A percentile compares a stretch with the other conserved stretches of the same genome.
These are phyloP conservation scores for Clivina fossor DNA, from an alignment of 2,888 invertebrate species.

Conservation along the genomic window DNA sequence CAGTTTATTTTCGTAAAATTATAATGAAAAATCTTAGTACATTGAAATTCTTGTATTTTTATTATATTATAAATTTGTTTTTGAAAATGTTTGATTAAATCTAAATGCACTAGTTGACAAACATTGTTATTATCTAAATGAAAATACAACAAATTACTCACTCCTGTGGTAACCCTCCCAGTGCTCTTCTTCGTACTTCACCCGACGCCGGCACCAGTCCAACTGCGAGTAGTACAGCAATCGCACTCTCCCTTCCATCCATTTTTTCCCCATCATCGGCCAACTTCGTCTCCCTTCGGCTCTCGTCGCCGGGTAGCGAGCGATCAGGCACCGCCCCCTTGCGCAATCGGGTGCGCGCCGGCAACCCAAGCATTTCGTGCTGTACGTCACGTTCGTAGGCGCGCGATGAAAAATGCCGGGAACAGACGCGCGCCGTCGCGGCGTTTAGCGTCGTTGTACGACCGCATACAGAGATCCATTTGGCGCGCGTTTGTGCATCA, in stretches of 20 bases:
- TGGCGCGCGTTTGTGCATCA: conserved; percentile 55
- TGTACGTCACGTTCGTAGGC: conserved; percentile 61
- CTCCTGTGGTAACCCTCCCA: conserved; percentile 52
- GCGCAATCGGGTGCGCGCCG: conserved; percentile 56
- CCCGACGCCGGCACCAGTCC: conserved; percentile 56
- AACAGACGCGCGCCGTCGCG: conserved; percentile 59
- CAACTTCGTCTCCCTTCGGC: conserved; percentile 37
- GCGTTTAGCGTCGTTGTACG: conserved; percentile 58
- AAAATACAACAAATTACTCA: conserved; percentile 44
- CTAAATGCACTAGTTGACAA: neutral
- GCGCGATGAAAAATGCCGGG: conserved; percentile 56
- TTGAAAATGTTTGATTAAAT: neutral
- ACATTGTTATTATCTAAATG: neutral
- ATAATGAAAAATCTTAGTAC: too few species aligned
- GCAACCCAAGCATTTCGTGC: conserved; percentile 58
- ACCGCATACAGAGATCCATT: conserved; percentile 59
- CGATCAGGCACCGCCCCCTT: conserved; percentile 56
- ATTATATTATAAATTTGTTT: too few species aligned
- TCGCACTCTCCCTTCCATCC: conserved; percentile 44
- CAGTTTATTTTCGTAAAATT: too few species aligned
- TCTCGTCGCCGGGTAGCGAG: conserved; percentile 46
- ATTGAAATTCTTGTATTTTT: too few species aligned
- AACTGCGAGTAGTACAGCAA: conserved; percentile 59
- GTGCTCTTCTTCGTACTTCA: conserved; percentile 7
- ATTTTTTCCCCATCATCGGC: neutral